Conservation (phyloP, 2,888 invertebrate genomes). For the Drosophila prolongata region DNA sequence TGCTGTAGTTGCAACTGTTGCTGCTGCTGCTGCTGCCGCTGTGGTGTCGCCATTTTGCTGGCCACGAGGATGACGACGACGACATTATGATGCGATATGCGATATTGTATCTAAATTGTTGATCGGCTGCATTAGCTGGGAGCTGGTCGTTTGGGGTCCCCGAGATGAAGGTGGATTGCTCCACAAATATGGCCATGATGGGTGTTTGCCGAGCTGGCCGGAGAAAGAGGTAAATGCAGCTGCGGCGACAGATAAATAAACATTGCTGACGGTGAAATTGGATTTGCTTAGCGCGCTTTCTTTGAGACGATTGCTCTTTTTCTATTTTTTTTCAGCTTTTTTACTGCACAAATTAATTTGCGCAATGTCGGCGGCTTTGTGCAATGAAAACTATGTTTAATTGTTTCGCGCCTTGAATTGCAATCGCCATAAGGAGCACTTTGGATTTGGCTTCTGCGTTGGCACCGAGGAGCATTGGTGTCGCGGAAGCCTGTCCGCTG, state of each 20-base stretch:
- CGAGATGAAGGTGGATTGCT: constrained; percentile 54
- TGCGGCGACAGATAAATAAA: constrained; percentile 68
- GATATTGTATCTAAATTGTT: constrained; percentile 81
- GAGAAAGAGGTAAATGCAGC: constrained; percentile 69
- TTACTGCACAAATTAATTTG: constrained; percentile 72
- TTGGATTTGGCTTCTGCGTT: constrained; percentile 9
- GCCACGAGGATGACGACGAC: constrained; percentile 48
- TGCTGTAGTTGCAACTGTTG: constrained; percentile 1
- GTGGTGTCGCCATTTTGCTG: constrained; percentile 41
- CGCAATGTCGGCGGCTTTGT: constrained; percentile 68
- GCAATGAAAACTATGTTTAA: constrained; percentile 81
- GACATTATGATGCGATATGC: constrained; percentile 80
- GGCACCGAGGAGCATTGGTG: constrained; percentile 24
- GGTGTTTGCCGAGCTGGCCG: constrained; percentile 53
- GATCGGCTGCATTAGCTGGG: constrained; percentile 74
- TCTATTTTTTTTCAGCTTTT: not conserved
- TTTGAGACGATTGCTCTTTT: constrained; percentile 49
- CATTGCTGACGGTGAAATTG: constrained; percentile 70
- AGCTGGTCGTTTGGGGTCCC: constrained; percentile 1
- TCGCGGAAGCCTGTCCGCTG: constrained; percentile 38
- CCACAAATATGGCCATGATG: constrained; percentile 73
- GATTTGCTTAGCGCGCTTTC: constrained; percentile 78
- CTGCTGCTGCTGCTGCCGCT: constrained; percentile 3
- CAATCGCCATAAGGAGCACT: constrained; percentile 37
- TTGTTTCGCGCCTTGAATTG: constrained; percentile 77